Evolutionary conservation across 2,113 vertebrate species (phyloP).

Genomic region (Phalacrocorax pelagicus): DNA sequence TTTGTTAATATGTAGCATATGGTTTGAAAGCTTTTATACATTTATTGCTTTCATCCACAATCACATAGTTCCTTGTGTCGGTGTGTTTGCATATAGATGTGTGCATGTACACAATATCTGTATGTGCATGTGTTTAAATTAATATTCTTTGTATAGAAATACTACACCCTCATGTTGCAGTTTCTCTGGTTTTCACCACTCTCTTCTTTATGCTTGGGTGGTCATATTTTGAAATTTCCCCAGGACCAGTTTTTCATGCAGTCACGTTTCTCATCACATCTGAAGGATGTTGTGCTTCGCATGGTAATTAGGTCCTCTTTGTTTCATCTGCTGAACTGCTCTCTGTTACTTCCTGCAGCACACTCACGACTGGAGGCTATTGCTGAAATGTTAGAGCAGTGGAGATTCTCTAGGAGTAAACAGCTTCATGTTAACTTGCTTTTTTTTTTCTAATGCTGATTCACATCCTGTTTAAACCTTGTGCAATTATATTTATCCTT

Average conservation of each 20-base stretch:
- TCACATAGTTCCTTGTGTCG: neutral
- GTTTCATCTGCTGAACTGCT: slow-evolving; percentile 76
- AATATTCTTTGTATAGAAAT: slow-evolving; percentile 36
- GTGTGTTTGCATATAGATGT: neutral
- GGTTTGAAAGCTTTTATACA: slow-evolving; percentile 10
- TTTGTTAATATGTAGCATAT: slow-evolving; percentile 26
- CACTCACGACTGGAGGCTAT: slow-evolving; percentile 60
- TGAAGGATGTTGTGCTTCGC: slow-evolving; percentile 84
- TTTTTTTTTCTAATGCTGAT: slow-evolving; percentile 1
- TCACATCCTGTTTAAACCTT: slow-evolving; percentile 56
- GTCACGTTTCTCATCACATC: slow-evolving; percentile 85
- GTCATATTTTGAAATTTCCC: slow-evolving; percentile 85
- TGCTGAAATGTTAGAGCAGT: slow-evolving; percentile 41
- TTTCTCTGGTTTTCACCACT: slow-evolving; percentile 52
- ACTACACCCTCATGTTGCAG: neutral
- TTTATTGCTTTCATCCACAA: neutral
- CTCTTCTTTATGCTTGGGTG: slow-evolving; percentile 80
- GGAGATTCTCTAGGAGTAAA: slow-evolving; percentile 55
- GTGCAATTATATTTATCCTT: slow-evolving; percentile 47
- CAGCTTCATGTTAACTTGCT: slow-evolving; percentile 14
- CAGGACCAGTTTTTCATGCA: slow-evolving; percentile 77
- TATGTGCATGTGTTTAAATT: slow-evolving; percentile 30
- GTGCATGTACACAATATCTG: neutral
- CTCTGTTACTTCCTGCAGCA: slow-evolving; percentile 67
- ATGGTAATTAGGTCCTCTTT: slow-evolving; percentile 88